Base-by-base conservation (phyloP, 2,888 invertebrate species). In the Trachelus iudaicus region DNA sequence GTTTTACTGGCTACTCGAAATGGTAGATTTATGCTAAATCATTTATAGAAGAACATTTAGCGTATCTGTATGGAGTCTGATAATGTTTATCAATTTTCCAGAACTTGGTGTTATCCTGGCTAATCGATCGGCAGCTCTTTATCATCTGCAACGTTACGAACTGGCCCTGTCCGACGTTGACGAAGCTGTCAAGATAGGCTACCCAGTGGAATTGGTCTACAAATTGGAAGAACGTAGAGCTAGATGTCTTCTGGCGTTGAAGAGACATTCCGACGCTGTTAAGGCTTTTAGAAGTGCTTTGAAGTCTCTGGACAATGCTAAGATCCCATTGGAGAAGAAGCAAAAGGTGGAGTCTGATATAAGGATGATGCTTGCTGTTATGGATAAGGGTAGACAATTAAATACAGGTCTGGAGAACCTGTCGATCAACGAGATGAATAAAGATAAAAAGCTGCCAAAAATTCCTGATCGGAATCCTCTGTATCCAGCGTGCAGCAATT, bases 71-170 rank as follows among this genome's bases (percentile, higher is more conserved):
- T 9, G 56, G 23, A 56, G 23, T 9, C 56, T 23, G 56, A 23
- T 23, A 9, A 56, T 56, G 9, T 9, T 56, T 56, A 56, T 23
- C 56, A 56, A 56, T 56, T 56, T 1, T 6, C 23, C 82, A 90
- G 95, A 96, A 77, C 90, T 95, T 4, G 93, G 96, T 0, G 94
- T 97, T 69, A 92, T 96, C 9, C 92, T 95, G 83, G 97, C 96
- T 0, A 97, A 97, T 90, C 94, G 97, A 13, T 97, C 97, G 40
- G 97, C 97, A 0, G 94, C 95, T 0, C 92, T 96, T 69, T 96
- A 95, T 87, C 96, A 96, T 86, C 90, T 96, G 89, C 92, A 95
- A 80, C 94, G 94, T 82, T 94, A 94, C 87, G 94, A 95, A 81
- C 93, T 94, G 73, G 94, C 95, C 0, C 89, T 97, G 69, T 92